phyloP scores from a whole-genome alignment of 2,113 vertebrate genomes.

The Nibea coibor region DNA sequence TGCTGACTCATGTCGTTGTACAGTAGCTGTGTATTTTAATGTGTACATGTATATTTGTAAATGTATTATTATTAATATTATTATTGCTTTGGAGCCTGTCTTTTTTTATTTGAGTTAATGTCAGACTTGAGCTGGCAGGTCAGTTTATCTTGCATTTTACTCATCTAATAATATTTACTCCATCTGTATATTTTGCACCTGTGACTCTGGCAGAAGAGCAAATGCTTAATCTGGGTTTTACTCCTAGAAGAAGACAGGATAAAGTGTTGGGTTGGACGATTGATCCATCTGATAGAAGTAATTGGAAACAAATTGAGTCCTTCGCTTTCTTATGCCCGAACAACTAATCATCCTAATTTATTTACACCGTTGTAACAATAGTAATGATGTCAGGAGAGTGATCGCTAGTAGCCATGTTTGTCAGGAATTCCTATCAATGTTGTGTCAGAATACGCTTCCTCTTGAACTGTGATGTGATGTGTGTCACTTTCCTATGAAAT shows the following conservation, averaged over 20 bases:
- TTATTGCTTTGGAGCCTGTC: slow-evolving; percentile 52
- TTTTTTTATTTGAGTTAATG: slow-evolving; percentile 41
- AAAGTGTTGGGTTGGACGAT: not conserved
- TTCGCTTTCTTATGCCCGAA: not conserved
- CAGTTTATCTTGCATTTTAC: slow-evolving; percentile 5
- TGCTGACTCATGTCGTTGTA: slow-evolving; percentile 64
- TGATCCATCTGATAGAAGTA: not conserved
- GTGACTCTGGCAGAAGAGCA: slow-evolving; percentile 27
- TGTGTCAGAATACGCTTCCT: slow-evolving; percentile 36
- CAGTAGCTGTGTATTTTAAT: slow-evolving; percentile 73
- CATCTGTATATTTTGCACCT: slow-evolving; percentile 50
- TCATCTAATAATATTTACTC: slow-evolving; percentile 50
- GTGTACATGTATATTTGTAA: slow-evolving; percentile 77
- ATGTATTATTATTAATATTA: slow-evolving; percentile 74
- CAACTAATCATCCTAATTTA: slow-evolving; percentile 35
- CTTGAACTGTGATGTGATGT: slow-evolving; percentile 39
- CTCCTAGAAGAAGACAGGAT: not conserved
- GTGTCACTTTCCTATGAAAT: slow-evolving; percentile 54
- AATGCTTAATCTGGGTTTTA: slow-evolving; percentile 26
- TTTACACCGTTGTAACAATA: slow-evolving; percentile 54
- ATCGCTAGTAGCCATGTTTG: slow-evolving; percentile 26
- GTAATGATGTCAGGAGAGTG: slow-evolving; percentile 35
- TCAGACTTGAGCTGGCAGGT: slow-evolving; percentile 15
- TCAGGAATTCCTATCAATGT: slow-evolving; percentile 35
- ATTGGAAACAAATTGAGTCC: slow-evolving; percentile 5